Evolutionary conservation across 2,888 invertebrate species (phyloP).

Genomic region (Dicyrtomina minuta): DNA sequence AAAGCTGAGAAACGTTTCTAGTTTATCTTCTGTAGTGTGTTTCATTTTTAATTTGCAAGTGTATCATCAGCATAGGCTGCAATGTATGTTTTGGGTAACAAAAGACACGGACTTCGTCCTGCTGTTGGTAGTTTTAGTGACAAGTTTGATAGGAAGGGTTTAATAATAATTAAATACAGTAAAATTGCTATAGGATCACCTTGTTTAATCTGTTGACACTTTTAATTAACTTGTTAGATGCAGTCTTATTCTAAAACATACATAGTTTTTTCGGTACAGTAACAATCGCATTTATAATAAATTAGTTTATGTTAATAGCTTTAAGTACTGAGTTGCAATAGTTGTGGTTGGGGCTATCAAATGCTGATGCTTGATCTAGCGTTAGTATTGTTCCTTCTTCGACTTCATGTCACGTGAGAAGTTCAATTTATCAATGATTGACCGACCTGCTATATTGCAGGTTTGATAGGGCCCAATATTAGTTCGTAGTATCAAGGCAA

Average conservation of each 20-base stretch:
- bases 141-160: not conserved
- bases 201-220: slow-evolving; percentile 2
- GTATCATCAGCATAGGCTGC: slow-evolving; percentile 1
- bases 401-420: too few species aligned
- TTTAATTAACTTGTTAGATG: not conserved
- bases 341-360: too few species aligned
- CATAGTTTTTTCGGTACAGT: too few species aligned
- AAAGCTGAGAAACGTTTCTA: not conserved
- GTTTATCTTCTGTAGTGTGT: not conserved
- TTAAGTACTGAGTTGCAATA: too few species aligned
- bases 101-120: not conserved
- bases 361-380: too few species aligned
- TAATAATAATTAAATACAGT: not conserved
- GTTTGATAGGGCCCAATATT: too few species aligned
- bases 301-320: too few species aligned
- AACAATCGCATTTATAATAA: too few species aligned
- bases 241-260: not conserved
- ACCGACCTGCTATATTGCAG: too few species aligned
- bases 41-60: not conserved
- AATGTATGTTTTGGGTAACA: not conserved
- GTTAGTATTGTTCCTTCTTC: too few species aligned
- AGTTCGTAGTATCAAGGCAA: too few species aligned
- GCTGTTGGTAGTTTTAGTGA: not conserved
- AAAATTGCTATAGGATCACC: not conserved
- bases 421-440: too few species aligned